These are phyloP conservation scores for Stomatorhinus walkeri DNA, from an alignment of 2,797 vertebrate genomes.

Conservation along the genomic window DNA sequence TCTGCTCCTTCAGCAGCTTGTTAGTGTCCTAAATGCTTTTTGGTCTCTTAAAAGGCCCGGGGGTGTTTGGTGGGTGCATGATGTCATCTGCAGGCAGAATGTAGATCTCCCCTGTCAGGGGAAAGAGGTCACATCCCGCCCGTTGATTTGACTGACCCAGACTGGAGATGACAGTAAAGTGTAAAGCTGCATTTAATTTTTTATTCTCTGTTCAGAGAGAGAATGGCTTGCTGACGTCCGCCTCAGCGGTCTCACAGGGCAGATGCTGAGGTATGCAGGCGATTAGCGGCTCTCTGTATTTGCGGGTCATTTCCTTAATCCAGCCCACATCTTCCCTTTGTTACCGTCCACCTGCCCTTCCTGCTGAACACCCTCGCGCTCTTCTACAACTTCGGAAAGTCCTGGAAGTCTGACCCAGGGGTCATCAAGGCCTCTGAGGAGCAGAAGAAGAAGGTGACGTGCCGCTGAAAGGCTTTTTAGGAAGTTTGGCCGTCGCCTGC, in stretches of 20 bases:
- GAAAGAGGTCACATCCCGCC: not conserved
- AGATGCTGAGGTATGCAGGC: not conserved
- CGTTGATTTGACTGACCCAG: not conserved
- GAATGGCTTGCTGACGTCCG: not conserved
- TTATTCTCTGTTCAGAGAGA: not conserved
- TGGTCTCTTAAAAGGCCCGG: not conserved
- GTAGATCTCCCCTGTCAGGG: not conserved
- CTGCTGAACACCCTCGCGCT: slow-evolving; percentile 86
- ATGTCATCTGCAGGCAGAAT: not conserved
- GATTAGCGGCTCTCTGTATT: not conserved
- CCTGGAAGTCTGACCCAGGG: slow-evolving; percentile 98
- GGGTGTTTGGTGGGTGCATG: not conserved
- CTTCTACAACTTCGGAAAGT: slow-evolving; percentile 98
- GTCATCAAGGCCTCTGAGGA: slow-evolving; percentile 98
- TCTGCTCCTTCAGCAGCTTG: not conserved
- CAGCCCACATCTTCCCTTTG: slow-evolving; percentile 79
- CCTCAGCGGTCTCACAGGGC: not conserved
- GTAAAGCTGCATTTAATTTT: not conserved
- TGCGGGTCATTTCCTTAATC: slow-evolving; percentile 24
- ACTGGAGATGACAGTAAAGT: not conserved
- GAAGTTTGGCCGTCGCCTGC: not conserved
- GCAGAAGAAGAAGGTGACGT: slow-evolving; percentile 96
- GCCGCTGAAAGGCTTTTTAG: not conserved
- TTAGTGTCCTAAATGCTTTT: not conserved
- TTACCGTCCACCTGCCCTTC: slow-evolving; percentile 90